Base-by-base conservation (phyloP, 53 echinoderm and acorn worm genomes). In the Temnopleurus reevesii region DNA sequence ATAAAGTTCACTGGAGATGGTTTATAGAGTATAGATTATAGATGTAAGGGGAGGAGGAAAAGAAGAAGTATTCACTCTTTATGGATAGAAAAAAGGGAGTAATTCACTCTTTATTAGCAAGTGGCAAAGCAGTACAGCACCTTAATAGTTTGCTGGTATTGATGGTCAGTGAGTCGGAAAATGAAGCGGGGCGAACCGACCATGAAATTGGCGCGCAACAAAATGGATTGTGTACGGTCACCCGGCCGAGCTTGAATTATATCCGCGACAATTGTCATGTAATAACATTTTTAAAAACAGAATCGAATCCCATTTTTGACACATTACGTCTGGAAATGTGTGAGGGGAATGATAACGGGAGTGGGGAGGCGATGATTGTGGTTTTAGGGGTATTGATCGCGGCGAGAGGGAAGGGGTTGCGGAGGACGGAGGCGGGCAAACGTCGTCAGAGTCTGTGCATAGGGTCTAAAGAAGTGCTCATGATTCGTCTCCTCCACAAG, bases 151-250 rank as follows among this genome's bases (percentile, higher is more conserved):
- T 30, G 44, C 79, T 10, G 79, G 49, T 49, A 79, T 79, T 79
- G 79, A 49, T 29, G 79, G 79, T 79, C 61, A 60, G 27, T 24
- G 60, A 45, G 17, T 59, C 88, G 88, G 88, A 87, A 87, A 87
- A 87, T 66, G 66, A 87, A 87, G 47, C 49, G 47, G 47, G n/a
- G 66, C n/a, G 53, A 71, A 31, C 49, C 23, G 26, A 21, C 47
- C 88, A 33, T 87, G 88, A 87, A 87, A 87, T 87, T 87, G 55
- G 65, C 71, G 65, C 88, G 88, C 88, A 64, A 87, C 88, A 64
- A 51, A 45, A 49, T 87, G 46, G 51, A 87, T 87, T 87, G 71
- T 87, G 33, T 36, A 45, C 33, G 88, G 46, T 87, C 71, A 66
- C 19, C 35, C 53, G 66, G 71, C 88, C 64, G 2, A 33, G 23